phyloP scores from a whole-genome alignment of 1,140 invertebrate species.

The Calephelis nemesis region DNA sequence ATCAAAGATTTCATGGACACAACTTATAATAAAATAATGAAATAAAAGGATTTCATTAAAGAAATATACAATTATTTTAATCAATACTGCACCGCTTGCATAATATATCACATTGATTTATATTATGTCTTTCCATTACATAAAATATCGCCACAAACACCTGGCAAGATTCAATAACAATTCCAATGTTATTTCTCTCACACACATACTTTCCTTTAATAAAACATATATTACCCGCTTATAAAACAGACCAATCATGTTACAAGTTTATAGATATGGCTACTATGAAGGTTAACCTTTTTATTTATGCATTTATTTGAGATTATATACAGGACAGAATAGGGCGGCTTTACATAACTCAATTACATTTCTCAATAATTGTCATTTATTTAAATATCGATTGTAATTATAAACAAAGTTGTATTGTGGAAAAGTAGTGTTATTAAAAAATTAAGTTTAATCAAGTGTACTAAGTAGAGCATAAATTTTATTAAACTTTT shows the following conservation, averaged over 20 bases:
- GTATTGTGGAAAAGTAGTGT: too few relatives aligned
- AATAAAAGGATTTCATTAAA: slow-evolving; percentile 29
- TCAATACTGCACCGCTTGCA: slow-evolving; percentile 54
- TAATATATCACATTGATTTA: slow-evolving; percentile 72
- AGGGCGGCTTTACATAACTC: too few relatives aligned
- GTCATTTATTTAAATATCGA: too few relatives aligned
- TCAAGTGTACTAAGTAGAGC: too few relatives aligned
- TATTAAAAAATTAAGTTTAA: too few relatives aligned
- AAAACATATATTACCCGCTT: slow-evolving; percentile 58
- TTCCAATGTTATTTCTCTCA: slow-evolving; percentile 47
- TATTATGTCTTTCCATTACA: slow-evolving; percentile 59
- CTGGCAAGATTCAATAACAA: slow-evolving; percentile 68
- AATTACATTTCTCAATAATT: too few relatives aligned
- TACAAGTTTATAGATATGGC: neutral
- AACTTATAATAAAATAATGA: slow-evolving; percentile 19
- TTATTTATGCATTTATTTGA: too few relatives aligned
- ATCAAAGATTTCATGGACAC: neutral
- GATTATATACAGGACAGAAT: too few relatives aligned
- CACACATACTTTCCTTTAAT: slow-evolving; percentile 44
- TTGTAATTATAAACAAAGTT: too few relatives aligned
- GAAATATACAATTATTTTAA: slow-evolving; percentile 33
- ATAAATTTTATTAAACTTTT: too few relatives aligned
- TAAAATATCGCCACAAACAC: slow-evolving; percentile 60
- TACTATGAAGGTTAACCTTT: too few relatives aligned
- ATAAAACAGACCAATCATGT: slow-evolving; percentile 42